These are phyloP conservation scores for Drosophila rubida DNA, from an alignment of 2,888 invertebrate species.

Conservation along the genomic window DNA sequence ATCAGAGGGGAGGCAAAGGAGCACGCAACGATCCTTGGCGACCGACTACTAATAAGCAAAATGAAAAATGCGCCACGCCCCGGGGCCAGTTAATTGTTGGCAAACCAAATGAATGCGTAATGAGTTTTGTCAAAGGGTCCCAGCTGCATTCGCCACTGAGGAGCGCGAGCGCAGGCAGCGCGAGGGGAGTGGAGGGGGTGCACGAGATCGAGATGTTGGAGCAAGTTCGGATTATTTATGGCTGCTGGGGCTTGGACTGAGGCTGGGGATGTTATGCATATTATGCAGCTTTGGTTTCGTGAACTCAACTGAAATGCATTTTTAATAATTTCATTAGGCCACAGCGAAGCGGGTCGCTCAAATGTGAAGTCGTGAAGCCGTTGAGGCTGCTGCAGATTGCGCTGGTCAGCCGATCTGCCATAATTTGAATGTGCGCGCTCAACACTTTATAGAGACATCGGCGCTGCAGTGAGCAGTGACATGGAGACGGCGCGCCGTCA, in stretches of 20 bases:
- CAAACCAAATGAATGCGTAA: constrained; percentile 80
- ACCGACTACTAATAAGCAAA: constrained; percentile 75
- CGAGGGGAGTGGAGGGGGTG: neutral
- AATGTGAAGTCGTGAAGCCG: neutral
- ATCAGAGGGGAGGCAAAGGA: constrained; percentile 58
- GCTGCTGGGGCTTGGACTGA: constrained; percentile 43
- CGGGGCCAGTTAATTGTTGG: constrained; percentile 75
- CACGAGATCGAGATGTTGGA: neutral
- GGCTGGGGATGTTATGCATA: constrained; percentile 58
- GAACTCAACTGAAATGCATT: constrained; percentile 67
- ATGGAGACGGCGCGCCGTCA: constrained; percentile 40
- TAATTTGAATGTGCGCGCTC: constrained; percentile 68
- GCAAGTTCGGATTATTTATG: constrained; percentile 62
- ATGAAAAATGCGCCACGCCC: constrained; percentile 77
- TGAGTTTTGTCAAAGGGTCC: constrained; percentile 66
- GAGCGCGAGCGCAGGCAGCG: neutral
- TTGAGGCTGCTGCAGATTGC: constrained; percentile 27
- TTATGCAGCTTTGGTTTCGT: constrained; percentile 44
- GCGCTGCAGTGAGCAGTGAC: constrained; percentile 25
- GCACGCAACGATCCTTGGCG: constrained; percentile 34
- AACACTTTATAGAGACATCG: constrained; percentile 69
- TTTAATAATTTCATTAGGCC: constrained; percentile 79
- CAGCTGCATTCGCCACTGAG: constrained; percentile 13
- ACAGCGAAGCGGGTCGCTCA: constrained; percentile 42
- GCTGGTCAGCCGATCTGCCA: constrained; percentile 73